Percentiles rank a stretch among this genome's conserved stretches.
Evolutionary conservation across 2,888 invertebrate genomes (phyloP).

Genomic region (Luperina testacea): DNA sequence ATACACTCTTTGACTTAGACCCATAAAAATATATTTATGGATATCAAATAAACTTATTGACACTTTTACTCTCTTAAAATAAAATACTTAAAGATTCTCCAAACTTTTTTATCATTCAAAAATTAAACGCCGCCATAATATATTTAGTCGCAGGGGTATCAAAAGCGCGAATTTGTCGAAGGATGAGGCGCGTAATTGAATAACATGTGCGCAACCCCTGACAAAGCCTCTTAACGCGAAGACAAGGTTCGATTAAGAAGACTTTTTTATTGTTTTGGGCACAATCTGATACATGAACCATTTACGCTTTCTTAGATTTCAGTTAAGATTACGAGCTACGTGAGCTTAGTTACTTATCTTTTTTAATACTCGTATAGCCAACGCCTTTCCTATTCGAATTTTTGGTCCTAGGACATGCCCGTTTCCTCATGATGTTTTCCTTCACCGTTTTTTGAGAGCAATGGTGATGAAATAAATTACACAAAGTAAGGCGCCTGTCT

Average conservation of each 20-base stretch:
- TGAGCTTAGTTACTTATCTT: not conserved
- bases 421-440: too few relatives aligned
- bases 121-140: conserved; percentile 1
- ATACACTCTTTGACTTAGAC: not conserved
- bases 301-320: conserved; percentile 19
- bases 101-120: not conserved
- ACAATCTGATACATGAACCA: conserved; percentile 27
- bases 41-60: not conserved
- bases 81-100: not conserved
- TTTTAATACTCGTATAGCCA: not conserved
- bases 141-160: conserved; percentile 24
- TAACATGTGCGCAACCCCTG: conserved; percentile 40
- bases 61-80: not conserved
- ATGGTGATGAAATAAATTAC: too few relatives aligned
- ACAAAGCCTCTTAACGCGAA: conserved; percentile 53
- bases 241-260: conserved; percentile 45
- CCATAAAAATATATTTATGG: not conserved
- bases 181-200: conserved; percentile 48
- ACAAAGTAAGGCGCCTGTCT: too few relatives aligned
- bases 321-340: not conserved
- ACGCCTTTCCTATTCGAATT: too few relatives aligned
- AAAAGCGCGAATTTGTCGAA: conserved; percentile 20
- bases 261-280: conserved; percentile 52
- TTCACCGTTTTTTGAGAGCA: too few relatives aligned
- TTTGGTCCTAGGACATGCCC: too few relatives aligned